Evolutionary conservation across 1,140 invertebrate species (phyloP).

Genomic region (Episyrphus balteatus): DNA sequence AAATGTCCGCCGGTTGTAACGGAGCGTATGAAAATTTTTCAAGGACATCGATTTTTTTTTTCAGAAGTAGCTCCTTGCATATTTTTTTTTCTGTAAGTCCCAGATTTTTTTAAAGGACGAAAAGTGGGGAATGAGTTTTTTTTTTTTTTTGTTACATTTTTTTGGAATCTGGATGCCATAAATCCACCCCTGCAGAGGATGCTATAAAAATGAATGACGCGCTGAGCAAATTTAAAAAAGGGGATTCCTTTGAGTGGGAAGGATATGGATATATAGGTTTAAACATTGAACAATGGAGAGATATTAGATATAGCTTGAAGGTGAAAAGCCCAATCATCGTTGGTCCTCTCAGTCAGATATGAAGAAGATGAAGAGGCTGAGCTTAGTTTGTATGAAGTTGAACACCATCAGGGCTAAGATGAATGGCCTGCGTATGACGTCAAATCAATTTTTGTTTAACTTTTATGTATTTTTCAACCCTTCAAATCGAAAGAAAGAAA

Average conservation of each 20-base stretch:
- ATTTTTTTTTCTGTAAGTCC: too few relatives aligned
- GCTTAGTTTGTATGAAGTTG: too few relatives aligned
- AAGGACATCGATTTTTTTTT: constrained; percentile 3
- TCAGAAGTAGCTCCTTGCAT: neutral
- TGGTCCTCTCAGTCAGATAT: too few relatives aligned
- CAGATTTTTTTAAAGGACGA: too few relatives aligned
- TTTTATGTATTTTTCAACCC: neutral
- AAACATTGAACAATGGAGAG: neutral
- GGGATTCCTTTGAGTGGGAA: neutral
- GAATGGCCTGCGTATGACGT: too few relatives aligned
- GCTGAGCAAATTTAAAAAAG: neutral
- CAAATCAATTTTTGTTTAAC: neutral
- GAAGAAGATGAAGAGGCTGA: too few relatives aligned
- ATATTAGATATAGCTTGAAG: too few relatives aligned
- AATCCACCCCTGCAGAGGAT: neutral
- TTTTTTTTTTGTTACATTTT: neutral
- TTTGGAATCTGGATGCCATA: neutral
- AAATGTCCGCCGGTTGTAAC: neutral
- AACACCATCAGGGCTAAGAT: too few relatives aligned
- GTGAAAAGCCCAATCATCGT: too few relatives aligned
- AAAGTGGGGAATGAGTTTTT: too few relatives aligned
- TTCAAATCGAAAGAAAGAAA: too few relatives aligned
- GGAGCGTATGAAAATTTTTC: neutral
- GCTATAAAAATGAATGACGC: neutral
- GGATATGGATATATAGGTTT: neutral